Percentiles rank a stretch among this genome's conserved stretches.
Conservation (phyloP, 2,797 vertebrate genomes). For the Gephyroberyx darwinii region DNA sequence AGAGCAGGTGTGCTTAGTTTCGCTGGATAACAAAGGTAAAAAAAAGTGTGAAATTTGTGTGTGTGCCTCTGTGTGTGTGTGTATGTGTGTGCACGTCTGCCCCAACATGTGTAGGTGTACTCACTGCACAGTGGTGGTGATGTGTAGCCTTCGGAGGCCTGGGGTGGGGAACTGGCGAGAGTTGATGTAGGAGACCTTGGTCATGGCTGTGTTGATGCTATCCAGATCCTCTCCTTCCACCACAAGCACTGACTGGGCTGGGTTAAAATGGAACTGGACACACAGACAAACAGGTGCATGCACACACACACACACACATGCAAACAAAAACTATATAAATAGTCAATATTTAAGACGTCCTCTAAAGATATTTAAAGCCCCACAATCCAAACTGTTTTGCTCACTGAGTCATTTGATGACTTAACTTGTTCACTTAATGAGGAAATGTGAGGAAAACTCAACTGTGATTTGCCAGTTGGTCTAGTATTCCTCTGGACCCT, state of each 20-base stretch:
- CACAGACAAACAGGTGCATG: not conserved
- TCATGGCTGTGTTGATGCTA: conserved; percentile 92
- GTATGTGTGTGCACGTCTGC: no score
- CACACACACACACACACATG: conserved; percentile 30
- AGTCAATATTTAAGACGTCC: not conserved
- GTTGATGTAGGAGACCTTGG: conserved; percentile 97
- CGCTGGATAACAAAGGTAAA: not conserved
- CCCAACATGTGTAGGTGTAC: conserved; percentile 59
- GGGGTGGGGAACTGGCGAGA: conserved; percentile 95
- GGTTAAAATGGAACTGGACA: conserved; percentile 96
- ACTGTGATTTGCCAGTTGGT: no score
- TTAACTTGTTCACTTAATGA: no score
- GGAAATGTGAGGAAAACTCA: no score
- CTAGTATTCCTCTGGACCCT: no score
- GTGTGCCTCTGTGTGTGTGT: not conserved
- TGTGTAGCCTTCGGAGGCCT: conserved; percentile 87
- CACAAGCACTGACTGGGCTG: conserved; percentile 94
- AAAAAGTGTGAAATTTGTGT: not conserved
- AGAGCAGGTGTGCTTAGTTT: no score
- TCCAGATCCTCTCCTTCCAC: conserved; percentile 95
- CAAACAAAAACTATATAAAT: not conserved
- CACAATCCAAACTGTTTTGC: no score
- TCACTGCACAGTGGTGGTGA: conserved; percentile 94
- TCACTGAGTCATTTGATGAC: no score
- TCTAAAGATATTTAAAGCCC: not conserved